Base-by-base conservation (phyloP, 2,888 invertebrate genomes). In the Heliothis peltigera region DNA sequence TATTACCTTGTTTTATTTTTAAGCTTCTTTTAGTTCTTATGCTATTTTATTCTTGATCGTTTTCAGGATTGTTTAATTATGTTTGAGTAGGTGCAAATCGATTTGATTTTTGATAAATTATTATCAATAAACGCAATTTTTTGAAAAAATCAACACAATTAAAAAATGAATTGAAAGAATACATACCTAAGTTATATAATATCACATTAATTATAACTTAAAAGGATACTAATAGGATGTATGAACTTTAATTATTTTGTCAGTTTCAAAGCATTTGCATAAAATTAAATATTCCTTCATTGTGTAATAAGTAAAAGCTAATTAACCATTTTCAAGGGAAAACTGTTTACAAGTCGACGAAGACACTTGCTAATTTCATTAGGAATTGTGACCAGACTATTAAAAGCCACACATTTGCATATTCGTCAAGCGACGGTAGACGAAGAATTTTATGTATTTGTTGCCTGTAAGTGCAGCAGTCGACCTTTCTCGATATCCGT, bases 401-500 rank as follows among this genome's bases (percentile, higher is more conserved):
- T 49, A 51, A 76, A 60, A 59, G 48, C 19, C 44, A 35, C 19
- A 28, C 10, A 75, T 70, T 58, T 64, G 49, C 71, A 70, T 70
- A 57, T 75, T 18, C 32, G 42, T 69, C 70, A 75, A 57, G 18
- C 54, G 43, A 69, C 43, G 25, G 62, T 78, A 72, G 60, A 54
- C 63, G 55, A 64, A 56, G 64, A 75, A 60, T 56, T 43, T 67
- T 52, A n/a, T n/a, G n/a, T n/a, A 59, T 67, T 55, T 19, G 62
- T 51, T 47, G 54, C 51, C 47, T 70, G 61, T 70, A 70, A 73
- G 75, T 70, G 76, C 77, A 79, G 79, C 60, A 68, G 81, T 65
- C 77, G 83, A 81, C 86, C 86, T 86, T 83, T 83, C 67, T 60
- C 75, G 70, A 51, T 52, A 65, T 80, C 82, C 81, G 77, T 79